phyloP scores from a whole-genome alignment of 2,888 invertebrate genomes.

The Eristalis arbustorum region DNA sequence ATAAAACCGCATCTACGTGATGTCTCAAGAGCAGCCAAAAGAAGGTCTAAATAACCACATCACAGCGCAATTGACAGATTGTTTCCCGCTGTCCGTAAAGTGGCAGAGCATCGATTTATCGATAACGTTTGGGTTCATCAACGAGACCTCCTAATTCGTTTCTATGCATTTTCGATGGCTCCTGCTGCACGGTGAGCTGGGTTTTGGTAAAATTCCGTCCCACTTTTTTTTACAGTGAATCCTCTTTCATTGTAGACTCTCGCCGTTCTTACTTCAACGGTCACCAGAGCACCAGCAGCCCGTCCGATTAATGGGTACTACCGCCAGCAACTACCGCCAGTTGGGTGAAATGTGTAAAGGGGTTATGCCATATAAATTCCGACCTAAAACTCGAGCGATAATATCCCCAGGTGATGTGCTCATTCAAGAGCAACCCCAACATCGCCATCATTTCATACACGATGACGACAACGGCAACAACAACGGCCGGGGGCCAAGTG shows the following conservation, averaged over 20 bases:
- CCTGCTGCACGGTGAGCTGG: constrained; percentile 9
- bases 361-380: constrained; percentile 47
- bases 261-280: constrained; percentile 25
- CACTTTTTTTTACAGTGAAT: constrained; percentile 34
- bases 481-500: not conserved
- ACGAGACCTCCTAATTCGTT: constrained; percentile 25
- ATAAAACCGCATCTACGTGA: constrained; percentile 37
- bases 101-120: constrained; percentile 33
- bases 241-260: constrained; percentile 38
- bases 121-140: constrained; percentile 44
- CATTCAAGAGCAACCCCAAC: constrained; percentile 9
- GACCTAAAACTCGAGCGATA: constrained; percentile 66
- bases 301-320: constrained; percentile 52
- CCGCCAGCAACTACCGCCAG: constrained; percentile 15
- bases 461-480: not conserved
- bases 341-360: not conserved
- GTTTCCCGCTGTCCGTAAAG: constrained; percentile 15
- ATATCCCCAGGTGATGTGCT: constrained; percentile 66
- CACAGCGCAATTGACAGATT: constrained; percentile 47
- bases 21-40: not conserved
- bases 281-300: constrained; percentile 50
- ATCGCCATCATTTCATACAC: not conserved
- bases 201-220: no score
- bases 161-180: constrained; percentile 58
- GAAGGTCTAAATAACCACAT: constrained; percentile 26